phyloP scores from a whole-genome alignment of 2,113 vertebrate genomes.

The Daphoenositta chrysoptera region DNA sequence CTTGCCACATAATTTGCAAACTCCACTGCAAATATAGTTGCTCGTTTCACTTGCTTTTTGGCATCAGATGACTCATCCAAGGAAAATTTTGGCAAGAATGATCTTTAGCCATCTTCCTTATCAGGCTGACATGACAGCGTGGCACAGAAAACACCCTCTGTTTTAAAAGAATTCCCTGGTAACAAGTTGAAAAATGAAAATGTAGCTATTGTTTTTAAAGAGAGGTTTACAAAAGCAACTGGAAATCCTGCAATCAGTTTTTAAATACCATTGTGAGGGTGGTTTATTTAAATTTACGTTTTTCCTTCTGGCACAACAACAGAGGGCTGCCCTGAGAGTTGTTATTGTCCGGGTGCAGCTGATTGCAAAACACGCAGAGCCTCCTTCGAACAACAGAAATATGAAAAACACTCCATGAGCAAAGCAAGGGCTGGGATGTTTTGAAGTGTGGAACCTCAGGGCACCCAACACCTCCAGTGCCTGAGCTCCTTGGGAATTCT shows the following conservation, averaged over 20 bases:
- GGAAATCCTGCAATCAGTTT: slow-evolving; percentile 30
- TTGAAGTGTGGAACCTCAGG: not conserved
- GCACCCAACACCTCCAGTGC: not conserved
- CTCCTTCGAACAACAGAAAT: not conserved
- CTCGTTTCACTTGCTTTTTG: slow-evolving; percentile 6
- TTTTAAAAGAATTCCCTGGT: not conserved
- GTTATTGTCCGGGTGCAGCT: not conserved
- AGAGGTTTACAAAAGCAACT: not conserved
- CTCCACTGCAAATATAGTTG: not conserved
- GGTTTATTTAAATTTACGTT: not conserved
- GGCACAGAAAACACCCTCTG: not conserved
- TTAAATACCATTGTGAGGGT: slow-evolving; percentile 13
- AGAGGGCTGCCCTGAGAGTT: not conserved
- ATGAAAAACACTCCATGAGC: not conserved
- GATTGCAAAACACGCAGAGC: not conserved
- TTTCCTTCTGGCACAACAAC: not conserved
- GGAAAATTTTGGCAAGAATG: slow-evolving; percentile 17
- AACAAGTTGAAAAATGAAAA: not conserved
- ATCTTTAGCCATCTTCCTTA: not conserved
- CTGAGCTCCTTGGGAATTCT: not conserved
- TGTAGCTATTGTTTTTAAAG: not conserved
- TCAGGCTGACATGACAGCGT: not conserved
- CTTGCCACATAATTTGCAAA: slow-evolving; percentile 50
- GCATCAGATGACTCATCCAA: not conserved
- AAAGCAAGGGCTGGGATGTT: not conserved